phyloP scores from a whole-genome alignment of 2,113 vertebrate genomes.

The Poicephalus gulielmi region DNA sequence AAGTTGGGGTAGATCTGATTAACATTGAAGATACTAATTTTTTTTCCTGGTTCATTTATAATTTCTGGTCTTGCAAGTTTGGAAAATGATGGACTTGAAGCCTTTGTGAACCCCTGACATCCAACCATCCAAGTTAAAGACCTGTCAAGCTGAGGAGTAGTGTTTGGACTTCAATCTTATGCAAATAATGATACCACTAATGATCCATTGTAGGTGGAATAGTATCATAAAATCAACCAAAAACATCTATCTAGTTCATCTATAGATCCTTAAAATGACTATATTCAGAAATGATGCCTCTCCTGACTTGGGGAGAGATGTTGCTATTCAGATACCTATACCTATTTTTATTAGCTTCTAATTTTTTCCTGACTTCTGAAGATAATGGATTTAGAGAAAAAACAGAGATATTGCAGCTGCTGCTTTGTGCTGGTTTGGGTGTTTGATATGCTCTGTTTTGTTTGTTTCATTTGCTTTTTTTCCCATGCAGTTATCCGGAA shows the following conservation, averaged over 20 bases:
- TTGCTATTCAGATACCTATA: neutral
- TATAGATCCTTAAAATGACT: neutral
- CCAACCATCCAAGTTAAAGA: neutral
- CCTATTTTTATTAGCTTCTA: neutral
- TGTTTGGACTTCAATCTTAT: neutral
- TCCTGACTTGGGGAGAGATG: neutral
- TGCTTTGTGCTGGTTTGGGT: neutral
- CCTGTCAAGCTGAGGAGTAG: neutral
- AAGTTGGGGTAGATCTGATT: neutral
- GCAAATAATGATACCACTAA: neutral
- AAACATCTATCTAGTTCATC: neutral
- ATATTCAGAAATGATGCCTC: neutral
- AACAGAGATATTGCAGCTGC: neutral
- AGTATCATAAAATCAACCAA: neutral
- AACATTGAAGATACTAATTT: neutral
- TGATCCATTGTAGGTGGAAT: neutral
- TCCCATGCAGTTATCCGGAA: neutral
- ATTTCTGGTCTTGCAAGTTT: neutral
- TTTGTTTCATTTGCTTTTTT: neutral
- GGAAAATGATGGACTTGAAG: neutral
- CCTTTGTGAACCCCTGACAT: neutral
- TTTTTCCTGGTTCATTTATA: neutral
- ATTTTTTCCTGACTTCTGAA: neutral
- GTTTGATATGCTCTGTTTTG: neutral
- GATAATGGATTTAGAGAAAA: neutral